Percentiles rank a stretch among this genome's conserved stretches.
Conservation (phyloP, 2,113 vertebrate species). For the Drymodes brunneopygia region DNA sequence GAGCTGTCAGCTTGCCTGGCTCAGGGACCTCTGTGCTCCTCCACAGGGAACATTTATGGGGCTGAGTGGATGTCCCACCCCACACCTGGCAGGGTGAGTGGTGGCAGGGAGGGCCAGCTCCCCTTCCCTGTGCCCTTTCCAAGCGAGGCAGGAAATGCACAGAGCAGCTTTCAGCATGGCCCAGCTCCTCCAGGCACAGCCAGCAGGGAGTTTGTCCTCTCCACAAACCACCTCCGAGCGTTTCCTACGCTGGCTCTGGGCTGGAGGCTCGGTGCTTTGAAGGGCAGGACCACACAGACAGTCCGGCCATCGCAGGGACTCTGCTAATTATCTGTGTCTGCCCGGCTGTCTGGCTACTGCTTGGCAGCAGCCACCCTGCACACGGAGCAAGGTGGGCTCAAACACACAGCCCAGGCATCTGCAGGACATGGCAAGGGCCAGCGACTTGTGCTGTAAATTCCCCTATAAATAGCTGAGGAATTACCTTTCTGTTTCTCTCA, state of each 20-base stretch:
- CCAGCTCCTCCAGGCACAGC: neutral
- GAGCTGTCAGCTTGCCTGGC: neutral
- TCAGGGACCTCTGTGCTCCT: neutral
- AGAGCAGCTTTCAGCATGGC: neutral
- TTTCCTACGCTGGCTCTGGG: neutral
- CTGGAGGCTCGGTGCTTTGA: neutral
- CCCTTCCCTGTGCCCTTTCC: neutral
- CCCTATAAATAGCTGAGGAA: constrained; percentile 50
- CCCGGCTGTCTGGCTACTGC: neutral
- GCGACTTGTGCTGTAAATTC: neutral
- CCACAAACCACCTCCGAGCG: neutral
- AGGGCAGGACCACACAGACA: constrained; percentile 47
- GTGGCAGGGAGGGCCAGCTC: neutral
- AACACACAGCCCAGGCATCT: neutral
- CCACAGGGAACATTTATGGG: rapidly evolving
- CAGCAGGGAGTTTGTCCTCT: neutral
- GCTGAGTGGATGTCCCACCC: rapidly evolving
- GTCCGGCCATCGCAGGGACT: neutral
- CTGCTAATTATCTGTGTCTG: neutral
- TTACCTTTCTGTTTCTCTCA: constrained; percentile 25
- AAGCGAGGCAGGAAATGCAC: neutral
- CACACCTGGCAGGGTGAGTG: neutral
- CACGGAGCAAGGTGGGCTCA: constrained; percentile 33
- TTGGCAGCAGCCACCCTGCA: constrained; percentile 26
- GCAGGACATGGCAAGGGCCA: neutral